Evolutionary conservation across 2,888 invertebrate genomes (phyloP).

Genomic region (Synergus itoensis): DNA sequence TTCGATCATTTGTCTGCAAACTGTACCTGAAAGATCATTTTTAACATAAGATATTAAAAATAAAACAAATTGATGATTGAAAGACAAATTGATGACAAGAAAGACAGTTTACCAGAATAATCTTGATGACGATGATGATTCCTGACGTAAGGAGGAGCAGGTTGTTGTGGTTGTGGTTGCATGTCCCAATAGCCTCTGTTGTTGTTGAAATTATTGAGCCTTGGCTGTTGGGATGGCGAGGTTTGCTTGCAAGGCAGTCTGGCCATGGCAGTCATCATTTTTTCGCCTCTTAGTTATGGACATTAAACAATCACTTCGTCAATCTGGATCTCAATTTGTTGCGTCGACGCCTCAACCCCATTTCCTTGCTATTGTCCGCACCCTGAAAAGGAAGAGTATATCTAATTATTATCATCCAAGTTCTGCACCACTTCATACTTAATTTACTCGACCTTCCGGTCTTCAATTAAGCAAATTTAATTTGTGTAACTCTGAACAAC

Average conservation of each 20-base stretch:
- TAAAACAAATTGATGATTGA: background rate
- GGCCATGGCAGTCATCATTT: slow-evolving; percentile 77
- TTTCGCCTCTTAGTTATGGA: slow-evolving; percentile 48
- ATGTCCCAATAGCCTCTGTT: slow-evolving; percentile 74
- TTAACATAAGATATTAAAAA: background rate
- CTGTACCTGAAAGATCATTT: background rate
- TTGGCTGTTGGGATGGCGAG: slow-evolving; percentile 69
- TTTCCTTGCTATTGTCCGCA: slow-evolving; percentile 66
- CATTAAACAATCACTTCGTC: slow-evolving; percentile 46
- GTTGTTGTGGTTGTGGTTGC: slow-evolving; percentile 68
- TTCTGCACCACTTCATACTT: background rate
- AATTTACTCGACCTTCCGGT: slow-evolving; percentile 19
- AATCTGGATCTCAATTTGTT: slow-evolving; percentile 61
- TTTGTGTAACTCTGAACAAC: background rate
- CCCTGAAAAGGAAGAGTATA: slow-evolving; percentile 56
- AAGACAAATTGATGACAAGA: too few species aligned
- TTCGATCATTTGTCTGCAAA: background rate
- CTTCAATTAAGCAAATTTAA: slow-evolving; percentile 12
- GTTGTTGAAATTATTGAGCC: slow-evolving; percentile 68
- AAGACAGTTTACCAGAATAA: slow-evolving; percentile 66
- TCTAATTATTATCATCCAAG: background rate
- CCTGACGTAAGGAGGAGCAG: slow-evolving; percentile 70
- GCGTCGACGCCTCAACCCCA: slow-evolving; percentile 72
- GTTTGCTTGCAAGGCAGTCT: slow-evolving; percentile 75
- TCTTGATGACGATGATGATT: slow-evolving; percentile 72